Evolutionary conservation across 1,140 invertebrate species (phyloP).

Genomic region (Temnothorax curvispinosus): DNA sequence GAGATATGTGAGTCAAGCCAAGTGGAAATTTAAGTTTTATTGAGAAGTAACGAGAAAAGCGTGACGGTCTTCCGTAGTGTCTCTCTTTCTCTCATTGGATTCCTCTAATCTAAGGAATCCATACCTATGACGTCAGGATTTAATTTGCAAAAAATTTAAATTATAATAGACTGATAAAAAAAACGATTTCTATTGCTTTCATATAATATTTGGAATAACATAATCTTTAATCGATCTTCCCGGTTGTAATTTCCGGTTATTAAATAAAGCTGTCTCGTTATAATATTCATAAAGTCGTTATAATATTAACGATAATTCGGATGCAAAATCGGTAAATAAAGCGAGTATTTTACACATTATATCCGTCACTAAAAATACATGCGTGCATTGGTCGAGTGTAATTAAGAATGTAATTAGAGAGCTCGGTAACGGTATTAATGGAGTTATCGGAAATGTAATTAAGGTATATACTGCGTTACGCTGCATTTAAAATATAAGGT

Average conservation of each 20-base stretch:
- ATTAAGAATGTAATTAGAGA: constrained; percentile 50
- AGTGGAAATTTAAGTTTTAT: background rate
- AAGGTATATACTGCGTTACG: constrained; percentile 8
- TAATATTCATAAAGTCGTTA: background rate
- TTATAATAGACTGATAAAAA: background rate
- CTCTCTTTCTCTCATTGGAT: background rate
- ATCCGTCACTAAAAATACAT: constrained; percentile 6
- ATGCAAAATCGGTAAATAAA: background rate
- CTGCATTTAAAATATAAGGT: constrained; percentile 14
- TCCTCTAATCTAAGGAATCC: background rate
- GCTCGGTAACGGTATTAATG: constrained; percentile 24
- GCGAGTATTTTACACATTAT: background rate
- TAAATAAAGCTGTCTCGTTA: background rate
- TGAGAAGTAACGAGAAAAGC: background rate
- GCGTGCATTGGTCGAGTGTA: background rate
- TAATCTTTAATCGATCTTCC: background rate
- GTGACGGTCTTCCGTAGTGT: background rate
- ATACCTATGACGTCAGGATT: background rate
- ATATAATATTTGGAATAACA: background rate
- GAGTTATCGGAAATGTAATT: constrained; percentile 55
- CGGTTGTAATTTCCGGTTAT: background rate
- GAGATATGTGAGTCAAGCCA: background rate
- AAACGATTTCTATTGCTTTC: background rate
- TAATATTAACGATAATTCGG: background rate
- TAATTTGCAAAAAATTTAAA: background rate